These are phyloP conservation scores for Bothrops jararaca DNA, from an alignment of 2,113 vertebrate species.

Conservation along the genomic window DNA sequence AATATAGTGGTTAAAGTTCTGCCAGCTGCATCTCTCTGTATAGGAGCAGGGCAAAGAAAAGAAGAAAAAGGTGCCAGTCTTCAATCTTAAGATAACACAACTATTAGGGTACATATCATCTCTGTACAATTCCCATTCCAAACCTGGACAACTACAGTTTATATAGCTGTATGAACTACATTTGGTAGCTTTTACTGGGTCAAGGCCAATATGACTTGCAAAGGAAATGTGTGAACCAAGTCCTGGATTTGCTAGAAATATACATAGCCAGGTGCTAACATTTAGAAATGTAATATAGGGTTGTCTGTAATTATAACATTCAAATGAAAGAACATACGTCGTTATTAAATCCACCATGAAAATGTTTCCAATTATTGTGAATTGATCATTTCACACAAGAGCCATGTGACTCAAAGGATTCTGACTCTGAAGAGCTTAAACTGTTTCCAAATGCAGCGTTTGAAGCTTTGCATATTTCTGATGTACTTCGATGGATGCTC, in stretches of 20 bases:
- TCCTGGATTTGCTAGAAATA: background rate
- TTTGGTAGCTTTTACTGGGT: background rate
- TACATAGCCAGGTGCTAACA: background rate
- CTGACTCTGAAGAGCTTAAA: slow-evolving; percentile 33
- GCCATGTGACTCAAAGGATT: slow-evolving; percentile 35
- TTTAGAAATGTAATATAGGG: background rate
- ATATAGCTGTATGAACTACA: background rate
- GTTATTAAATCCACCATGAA: background rate
- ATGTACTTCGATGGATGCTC: slow-evolving; percentile 25
- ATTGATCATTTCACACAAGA: slow-evolving; percentile 26
- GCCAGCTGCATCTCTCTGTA: background rate
- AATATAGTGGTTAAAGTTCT: background rate
- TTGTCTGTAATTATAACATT: slow-evolving; percentile 17
- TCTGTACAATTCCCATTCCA: background rate
- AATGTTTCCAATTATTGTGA: slow-evolving; percentile 47
- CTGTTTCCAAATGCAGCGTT: slow-evolving; percentile 31
- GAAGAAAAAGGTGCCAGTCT: background rate
- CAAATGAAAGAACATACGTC: slow-evolving; percentile 21
- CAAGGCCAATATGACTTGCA: background rate
- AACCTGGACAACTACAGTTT: background rate
- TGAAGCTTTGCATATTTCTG: slow-evolving; percentile 47
- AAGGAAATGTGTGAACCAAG: background rate
- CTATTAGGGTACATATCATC: background rate
- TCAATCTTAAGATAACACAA: background rate
- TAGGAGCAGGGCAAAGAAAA: background rate